phyloP scores from a whole-genome alignment of 2,113 vertebrate species.

The rabbit (Oryctolagus cuniculus) region mOryCun1.1 NC_091441.1:87898001-87898500 shows the following conservation, averaged over 20 bases:
- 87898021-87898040: too few species aligned
- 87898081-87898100: too few species aligned
- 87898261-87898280: not conserved
- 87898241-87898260: not conserved
- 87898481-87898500: constrained; percentile 19
- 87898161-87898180: too few species aligned
- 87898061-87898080: too few species aligned
- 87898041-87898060: too few species aligned
- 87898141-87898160: too few species aligned
- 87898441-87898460: not conserved
- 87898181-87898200: too few species aligned
- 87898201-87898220: too few species aligned
- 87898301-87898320: not conserved
- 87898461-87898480: not conserved
- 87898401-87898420: not conserved
- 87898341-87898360: not conserved
- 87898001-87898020: too few species aligned
- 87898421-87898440: not conserved
- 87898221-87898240: not conserved
- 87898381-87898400: not conserved
- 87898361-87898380: not conserved
- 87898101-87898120: too few species aligned
- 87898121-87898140: too few species aligned
- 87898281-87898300: not conserved
- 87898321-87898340: not conserved